A percentile compares a stretch with the other conserved stretches of the same genome.
phyloP scores from a whole-genome alignment of 2,888 invertebrate species.

The Torymus aiolomorphi region DNA sequence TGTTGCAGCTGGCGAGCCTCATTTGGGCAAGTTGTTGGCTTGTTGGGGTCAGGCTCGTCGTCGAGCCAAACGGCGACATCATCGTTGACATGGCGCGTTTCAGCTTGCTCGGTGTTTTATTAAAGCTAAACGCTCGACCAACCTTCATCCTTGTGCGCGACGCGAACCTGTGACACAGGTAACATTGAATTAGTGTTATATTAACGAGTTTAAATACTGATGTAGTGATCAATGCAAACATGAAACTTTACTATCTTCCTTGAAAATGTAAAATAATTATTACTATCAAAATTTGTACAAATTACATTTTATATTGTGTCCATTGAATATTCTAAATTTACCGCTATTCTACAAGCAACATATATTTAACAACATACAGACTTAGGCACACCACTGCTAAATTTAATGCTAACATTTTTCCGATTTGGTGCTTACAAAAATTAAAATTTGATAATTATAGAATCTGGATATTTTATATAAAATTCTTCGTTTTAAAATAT shows the following conservation, averaged over 20 bases:
- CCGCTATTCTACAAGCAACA: too few species aligned
- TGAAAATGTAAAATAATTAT: conserved; percentile 23
- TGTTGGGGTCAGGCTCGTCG: conserved; percentile 88
- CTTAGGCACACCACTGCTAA: too few species aligned
- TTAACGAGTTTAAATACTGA: not conserved
- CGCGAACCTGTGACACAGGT: conserved; percentile 79
- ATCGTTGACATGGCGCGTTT: conserved; percentile 96
- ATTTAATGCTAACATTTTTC: too few species aligned
- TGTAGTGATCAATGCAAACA: conserved; percentile 52
- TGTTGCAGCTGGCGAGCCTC: conserved; percentile 90
- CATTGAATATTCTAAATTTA: too few species aligned
- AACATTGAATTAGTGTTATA: conserved; percentile 29
- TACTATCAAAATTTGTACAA: not conserved
- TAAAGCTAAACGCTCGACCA: conserved; percentile 95
- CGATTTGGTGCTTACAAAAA: too few species aligned
- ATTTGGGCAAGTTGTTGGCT: conserved; percentile 88
- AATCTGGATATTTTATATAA: too few species aligned
- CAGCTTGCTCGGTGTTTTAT: conserved; percentile 94
- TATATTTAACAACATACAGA: too few species aligned
- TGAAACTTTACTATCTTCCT: conserved; percentile 46
- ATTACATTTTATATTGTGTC: too few species aligned
- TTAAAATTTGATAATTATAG: too few species aligned
- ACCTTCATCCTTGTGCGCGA: conserved; percentile 91
- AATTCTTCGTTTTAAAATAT: too few species aligned
- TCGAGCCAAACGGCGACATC: conserved; percentile 93